Evolutionary conservation across 2,888 invertebrate genomes (phyloP).

Genomic region (Eudemis profundana): DNA sequence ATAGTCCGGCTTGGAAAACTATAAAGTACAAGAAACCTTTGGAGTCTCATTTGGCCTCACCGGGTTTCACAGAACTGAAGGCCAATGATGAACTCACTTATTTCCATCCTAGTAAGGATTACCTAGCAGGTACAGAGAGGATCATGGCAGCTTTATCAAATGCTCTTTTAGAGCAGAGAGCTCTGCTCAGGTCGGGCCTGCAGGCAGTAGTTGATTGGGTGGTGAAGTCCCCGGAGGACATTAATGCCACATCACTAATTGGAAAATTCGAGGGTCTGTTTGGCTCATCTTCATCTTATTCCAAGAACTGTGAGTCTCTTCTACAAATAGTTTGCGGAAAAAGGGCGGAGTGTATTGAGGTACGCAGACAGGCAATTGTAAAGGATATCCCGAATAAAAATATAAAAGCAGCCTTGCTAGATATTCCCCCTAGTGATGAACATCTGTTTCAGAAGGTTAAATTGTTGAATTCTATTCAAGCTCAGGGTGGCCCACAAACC

Average conservation of each 20-base stretch:
- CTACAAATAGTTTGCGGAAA: neutral
- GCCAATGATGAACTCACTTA: too few relatives aligned
- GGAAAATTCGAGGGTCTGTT: neutral
- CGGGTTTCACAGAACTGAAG: too few relatives aligned
- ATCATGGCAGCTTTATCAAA: conserved; percentile 8
- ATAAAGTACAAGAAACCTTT: too few relatives aligned
- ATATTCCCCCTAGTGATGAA: conserved; percentile 7
- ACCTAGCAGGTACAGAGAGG: conserved; percentile 1
- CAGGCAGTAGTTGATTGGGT: neutral
- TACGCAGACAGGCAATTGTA: neutral
- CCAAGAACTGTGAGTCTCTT: neutral
- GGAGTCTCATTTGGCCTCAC: too few relatives aligned
- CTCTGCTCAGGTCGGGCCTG: neutral
- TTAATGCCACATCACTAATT: neutral
- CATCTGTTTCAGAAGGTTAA: too few relatives aligned
- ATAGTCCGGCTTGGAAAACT: too few relatives aligned
- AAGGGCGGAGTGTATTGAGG: conserved; percentile 9
- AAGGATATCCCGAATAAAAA: neutral
- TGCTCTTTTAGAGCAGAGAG: conserved; percentile 8
- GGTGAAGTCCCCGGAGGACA: neutral
- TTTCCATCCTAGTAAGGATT: neutral
- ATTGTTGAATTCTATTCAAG: too few relatives aligned
- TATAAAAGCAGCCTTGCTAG: neutral
- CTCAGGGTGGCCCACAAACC: too few relatives aligned
- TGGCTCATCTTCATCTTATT: neutral